A percentile compares a stretch with the other conserved stretches of the same genome.
These are phyloP conservation scores for Anisognathus igniventris DNA, from an alignment of 2,797 vertebrate species.

Conservation along the genomic window DNA sequence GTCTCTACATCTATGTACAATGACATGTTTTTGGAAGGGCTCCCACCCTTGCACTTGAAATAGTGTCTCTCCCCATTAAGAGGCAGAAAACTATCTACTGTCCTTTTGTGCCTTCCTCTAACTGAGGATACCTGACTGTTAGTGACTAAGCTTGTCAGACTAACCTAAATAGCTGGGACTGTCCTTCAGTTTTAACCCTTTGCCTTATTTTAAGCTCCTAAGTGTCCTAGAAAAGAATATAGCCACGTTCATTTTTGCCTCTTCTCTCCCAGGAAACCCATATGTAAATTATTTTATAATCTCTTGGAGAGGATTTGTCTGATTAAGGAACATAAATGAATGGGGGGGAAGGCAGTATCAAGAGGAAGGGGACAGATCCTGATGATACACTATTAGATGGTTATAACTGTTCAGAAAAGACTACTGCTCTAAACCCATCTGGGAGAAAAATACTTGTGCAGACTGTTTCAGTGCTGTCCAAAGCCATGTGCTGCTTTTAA, in stretches of 20 bases:
- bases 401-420: neutral
- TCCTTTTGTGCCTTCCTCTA: neutral
- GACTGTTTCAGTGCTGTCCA: neutral
- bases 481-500: neutral
- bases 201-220: neutral
- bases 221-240: neutral
- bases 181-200: neutral
- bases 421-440: neutral
- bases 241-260: neutral
- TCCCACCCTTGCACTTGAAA: neutral
- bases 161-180: neutral
- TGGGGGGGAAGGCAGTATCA: neutral
- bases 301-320: neutral
- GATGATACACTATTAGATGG: neutral
- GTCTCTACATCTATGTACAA: rapidly evolving
- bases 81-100: neutral
- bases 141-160: neutral
- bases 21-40: neutral
- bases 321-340: neutral
- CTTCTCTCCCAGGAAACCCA: neutral
- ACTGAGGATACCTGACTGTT: neutral
- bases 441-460: neutral
- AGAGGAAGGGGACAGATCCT: neutral
- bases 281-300: neutral
- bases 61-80: neutral